phyloP scores from a whole-genome alignment of 1,140 invertebrate species.

The Asbolus verrucosus region DNA sequence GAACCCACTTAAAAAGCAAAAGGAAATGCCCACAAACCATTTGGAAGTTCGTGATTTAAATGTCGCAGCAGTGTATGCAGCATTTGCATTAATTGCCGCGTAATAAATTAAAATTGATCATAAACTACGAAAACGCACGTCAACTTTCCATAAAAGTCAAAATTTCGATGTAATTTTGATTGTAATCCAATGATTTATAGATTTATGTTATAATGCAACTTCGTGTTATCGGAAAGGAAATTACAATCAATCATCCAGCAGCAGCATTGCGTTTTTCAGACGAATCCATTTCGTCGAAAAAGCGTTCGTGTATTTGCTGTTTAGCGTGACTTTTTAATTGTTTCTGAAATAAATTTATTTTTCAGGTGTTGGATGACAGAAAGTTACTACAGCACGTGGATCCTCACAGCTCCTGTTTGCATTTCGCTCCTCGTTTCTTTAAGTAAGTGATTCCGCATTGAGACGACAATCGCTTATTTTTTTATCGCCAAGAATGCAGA shows the following conservation, averaged over 20 bases:
- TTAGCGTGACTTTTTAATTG: neutral
- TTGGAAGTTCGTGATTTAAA: too few relatives aligned
- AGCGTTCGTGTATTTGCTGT: neutral
- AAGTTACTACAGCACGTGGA: slow-evolving; percentile 74
- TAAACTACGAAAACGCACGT: too few relatives aligned
- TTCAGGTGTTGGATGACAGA: slow-evolving; percentile 86
- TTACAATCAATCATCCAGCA: slow-evolving; percentile 4
- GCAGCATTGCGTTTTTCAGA: neutral
- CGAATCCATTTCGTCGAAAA: neutral
- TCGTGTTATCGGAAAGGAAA: neutral
- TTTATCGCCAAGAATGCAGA: too few relatives aligned
- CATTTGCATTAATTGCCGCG: too few relatives aligned
- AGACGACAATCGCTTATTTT: too few relatives aligned
- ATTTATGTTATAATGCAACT: neutral
- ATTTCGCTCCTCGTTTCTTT: slow-evolving; percentile 74
- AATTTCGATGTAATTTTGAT: slow-evolving; percentile 15
- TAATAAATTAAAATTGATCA: too few relatives aligned
- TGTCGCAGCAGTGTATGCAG: too few relatives aligned
- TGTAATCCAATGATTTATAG: slow-evolving; percentile 11
- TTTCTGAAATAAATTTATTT: slow-evolving; percentile 49
- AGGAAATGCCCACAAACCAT: too few relatives aligned
- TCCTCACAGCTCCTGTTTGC: slow-evolving; percentile 79
- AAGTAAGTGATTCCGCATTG: slow-evolving; percentile 66
- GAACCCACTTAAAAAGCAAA: too few relatives aligned
- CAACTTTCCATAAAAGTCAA: neutral